Evolutionary conservation across 1,140 invertebrate species (phyloP).

Genomic region (Lysiphlebus fabarum): DNA sequence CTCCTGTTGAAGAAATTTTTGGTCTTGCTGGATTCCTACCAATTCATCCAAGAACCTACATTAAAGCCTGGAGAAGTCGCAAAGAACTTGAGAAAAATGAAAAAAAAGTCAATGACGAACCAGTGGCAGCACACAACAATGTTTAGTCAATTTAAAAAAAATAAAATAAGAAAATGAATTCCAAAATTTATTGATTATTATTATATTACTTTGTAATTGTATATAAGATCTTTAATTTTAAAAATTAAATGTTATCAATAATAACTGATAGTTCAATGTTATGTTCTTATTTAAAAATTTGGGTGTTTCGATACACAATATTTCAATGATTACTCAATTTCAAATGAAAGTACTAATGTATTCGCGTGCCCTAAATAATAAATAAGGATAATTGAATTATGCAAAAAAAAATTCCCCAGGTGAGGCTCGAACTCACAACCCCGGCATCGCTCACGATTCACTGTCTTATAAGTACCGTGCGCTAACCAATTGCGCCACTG

Average conservation of each 20-base stretch:
- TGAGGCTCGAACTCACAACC: constrained; percentile 97
- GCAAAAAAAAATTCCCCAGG: constrained; percentile 76
- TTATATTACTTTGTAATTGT: too few relatives aligned
- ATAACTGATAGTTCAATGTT: too few relatives aligned
- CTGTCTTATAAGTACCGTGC: constrained; percentile 96
- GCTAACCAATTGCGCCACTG: constrained; percentile 98
- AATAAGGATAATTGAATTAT: too few relatives aligned
- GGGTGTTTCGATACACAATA: too few relatives aligned
- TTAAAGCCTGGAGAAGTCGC: constrained; percentile 69
- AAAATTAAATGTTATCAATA: background rate
- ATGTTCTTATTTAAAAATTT: too few relatives aligned
- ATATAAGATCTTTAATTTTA: too few relatives aligned
- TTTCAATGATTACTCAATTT: too few relatives aligned
- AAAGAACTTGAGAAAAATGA: constrained; percentile 31
- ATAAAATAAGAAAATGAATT: background rate
- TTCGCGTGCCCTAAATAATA: too few relatives aligned
- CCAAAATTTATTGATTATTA: too few relatives aligned
- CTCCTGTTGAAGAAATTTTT: constrained; percentile 69
- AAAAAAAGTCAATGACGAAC: constrained; percentile 22
- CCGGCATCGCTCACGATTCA: constrained; percentile 85
- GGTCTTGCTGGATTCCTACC: constrained; percentile 70
- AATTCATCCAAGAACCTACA: constrained; percentile 69
- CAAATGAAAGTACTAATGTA: too few relatives aligned
- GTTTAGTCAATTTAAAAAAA: constrained; percentile 1
- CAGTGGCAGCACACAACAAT: constrained; percentile 6